Evolutionary conservation across 2,113 vertebrate genomes (phyloP).

Genomic region (Ploceus nigricollis): DNA sequence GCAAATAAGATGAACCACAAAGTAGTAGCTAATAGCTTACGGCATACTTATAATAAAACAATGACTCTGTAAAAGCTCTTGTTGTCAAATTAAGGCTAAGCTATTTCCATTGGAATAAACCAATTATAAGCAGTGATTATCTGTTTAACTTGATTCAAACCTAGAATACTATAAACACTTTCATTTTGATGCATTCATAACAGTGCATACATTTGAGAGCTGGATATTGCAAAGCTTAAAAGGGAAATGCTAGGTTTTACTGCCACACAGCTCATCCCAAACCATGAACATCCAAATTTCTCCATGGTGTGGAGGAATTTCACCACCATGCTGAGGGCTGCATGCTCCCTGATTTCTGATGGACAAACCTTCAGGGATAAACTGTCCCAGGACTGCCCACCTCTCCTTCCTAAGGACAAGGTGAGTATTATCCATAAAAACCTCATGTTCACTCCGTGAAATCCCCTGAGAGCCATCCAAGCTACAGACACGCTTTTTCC

Average conservation of each 20-base stretch:
- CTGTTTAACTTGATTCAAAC: slow-evolving; percentile 59
- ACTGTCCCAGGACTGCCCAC: background rate
- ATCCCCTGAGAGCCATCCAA: background rate
- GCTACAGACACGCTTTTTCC: accelerated
- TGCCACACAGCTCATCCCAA: background rate
- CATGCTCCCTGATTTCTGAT: accelerated
- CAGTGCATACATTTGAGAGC: background rate
- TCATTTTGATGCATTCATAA: background rate
- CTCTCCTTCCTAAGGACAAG: background rate
- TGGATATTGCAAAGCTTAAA: background rate
- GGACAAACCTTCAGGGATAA: background rate
- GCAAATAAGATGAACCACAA: slow-evolving; percentile 53
- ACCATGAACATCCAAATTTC: accelerated
- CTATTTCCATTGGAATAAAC: slow-evolving; percentile 68
- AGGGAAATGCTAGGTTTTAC: background rate
- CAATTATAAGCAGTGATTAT: slow-evolving; percentile 66
- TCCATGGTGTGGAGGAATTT: background rate
- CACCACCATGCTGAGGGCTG: background rate
- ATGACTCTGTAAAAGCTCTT: slow-evolving; percentile 49
- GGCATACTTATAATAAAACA: slow-evolving; percentile 40
- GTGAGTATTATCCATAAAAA: background rate
- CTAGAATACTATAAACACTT: background rate
- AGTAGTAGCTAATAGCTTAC: slow-evolving; percentile 45
- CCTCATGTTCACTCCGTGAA: background rate
- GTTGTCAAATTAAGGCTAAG: slow-evolving; percentile 64